Percentiles rank a stretch among this genome's conserved stretches.
phyloP scores from a whole-genome alignment of 64 coral and sea anemone species.

The Porites australiensis region DNA sequence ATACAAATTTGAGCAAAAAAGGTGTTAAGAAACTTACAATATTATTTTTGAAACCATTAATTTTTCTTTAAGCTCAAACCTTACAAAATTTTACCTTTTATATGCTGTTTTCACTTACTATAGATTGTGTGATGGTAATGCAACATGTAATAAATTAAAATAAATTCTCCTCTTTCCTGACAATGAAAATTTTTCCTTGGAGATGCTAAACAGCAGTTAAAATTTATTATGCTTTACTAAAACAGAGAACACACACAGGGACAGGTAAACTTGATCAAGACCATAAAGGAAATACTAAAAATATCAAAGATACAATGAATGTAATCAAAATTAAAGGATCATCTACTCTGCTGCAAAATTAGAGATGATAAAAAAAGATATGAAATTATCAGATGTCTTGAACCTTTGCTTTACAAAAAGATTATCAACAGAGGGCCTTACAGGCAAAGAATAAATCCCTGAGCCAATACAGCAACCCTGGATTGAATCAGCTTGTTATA shows the following conservation, averaged over 20 bases:
- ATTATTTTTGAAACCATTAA: too few relatives aligned
- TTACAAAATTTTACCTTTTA: too few relatives aligned
- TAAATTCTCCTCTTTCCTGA: neutral
- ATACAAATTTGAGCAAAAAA: too few relatives aligned
- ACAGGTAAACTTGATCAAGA: neutral
- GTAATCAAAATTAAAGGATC: neutral
- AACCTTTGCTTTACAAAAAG: neutral
- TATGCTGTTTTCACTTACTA: too few relatives aligned
- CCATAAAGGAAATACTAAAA: neutral
- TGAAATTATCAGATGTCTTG: conserved; percentile 2
- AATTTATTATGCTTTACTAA: neutral
- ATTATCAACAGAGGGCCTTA: neutral
- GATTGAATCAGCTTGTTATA: neutral
- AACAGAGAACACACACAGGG: neutral
- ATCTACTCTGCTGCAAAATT: neutral
- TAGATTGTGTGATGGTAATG: too few relatives aligned
- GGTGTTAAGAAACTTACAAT: too few relatives aligned
- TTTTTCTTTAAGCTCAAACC: too few relatives aligned
- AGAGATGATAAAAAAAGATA: neutral
- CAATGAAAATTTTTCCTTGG: conserved; percentile 6
- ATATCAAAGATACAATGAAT: neutral
- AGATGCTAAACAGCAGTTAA: neutral
- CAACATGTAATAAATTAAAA: neutral
- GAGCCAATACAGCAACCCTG: neutral
- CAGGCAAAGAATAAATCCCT: neutral